These are phyloP conservation scores for Urocynchramus pylzowi DNA, from an alignment of 2,113 vertebrate genomes.

Conservation along the genomic window DNA sequence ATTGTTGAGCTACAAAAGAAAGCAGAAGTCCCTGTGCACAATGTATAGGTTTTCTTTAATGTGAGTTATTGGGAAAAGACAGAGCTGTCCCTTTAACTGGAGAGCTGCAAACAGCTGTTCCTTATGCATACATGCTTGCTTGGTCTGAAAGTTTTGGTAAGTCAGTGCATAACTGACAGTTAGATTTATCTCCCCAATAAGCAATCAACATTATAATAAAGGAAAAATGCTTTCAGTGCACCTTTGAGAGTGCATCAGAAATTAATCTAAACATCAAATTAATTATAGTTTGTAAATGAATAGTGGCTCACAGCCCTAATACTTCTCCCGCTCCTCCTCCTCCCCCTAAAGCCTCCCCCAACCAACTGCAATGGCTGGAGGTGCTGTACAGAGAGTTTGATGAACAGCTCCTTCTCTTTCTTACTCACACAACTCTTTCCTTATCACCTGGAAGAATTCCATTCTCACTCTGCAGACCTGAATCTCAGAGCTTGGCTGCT, in stretches of 20 bases:
- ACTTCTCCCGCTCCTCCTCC: slow-evolving; percentile 51
- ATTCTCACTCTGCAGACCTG: not conserved
- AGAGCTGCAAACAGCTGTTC: slow-evolving; percentile 56
- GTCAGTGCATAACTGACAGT: slow-evolving; percentile 74
- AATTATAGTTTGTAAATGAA: slow-evolving; percentile 77
- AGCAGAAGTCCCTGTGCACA: not conserved
- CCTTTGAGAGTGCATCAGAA: slow-evolving; percentile 77
- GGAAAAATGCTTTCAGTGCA: slow-evolving; percentile 76
- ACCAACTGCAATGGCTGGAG: slow-evolving; percentile 23
- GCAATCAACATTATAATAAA: slow-evolving; percentile 77
- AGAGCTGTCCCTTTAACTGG: slow-evolving; percentile 51
- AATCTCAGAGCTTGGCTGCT: not conserved
- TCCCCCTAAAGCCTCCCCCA: slow-evolving; percentile 48
- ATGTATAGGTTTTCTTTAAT: slow-evolving; percentile 23
- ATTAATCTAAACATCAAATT: slow-evolving; percentile 80
- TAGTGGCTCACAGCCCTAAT: slow-evolving; percentile 68
- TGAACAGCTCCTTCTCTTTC: not conserved
- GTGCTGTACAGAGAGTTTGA: not conserved
- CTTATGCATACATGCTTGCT: slow-evolving; percentile 66
- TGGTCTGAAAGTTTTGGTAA: slow-evolving; percentile 72
- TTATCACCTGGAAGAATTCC: not conserved
- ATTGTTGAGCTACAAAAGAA: slow-evolving; percentile 17
- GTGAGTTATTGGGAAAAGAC: slow-evolving; percentile 1
- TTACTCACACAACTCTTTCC: not conserved
- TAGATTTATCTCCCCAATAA: slow-evolving; percentile 78